These are phyloP conservation scores for Mythimna vitellina DNA, from an alignment of 2,888 invertebrate species.

Conservation along the genomic window DNA sequence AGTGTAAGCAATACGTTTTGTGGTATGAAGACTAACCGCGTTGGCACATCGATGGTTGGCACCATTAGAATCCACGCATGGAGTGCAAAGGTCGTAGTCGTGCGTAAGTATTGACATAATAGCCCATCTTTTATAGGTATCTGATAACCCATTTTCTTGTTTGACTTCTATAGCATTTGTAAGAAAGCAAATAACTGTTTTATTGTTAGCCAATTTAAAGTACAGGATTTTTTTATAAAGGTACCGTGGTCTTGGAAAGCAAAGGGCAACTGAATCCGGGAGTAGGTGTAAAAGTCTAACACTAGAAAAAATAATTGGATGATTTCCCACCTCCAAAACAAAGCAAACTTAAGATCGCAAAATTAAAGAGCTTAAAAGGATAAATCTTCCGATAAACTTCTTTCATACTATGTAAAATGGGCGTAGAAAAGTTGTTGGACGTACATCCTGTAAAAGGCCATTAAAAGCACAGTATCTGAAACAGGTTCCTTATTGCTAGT, in stretches of 20 bases:
- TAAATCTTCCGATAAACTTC: conserved; percentile 1
- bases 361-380: not conserved
- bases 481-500: conserved; percentile 53
- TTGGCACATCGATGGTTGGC: conserved; percentile 38
- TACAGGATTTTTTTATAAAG: too few relatives aligned
- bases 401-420: conserved; percentile 7
- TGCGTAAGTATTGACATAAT: conserved; percentile 60
- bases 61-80: conserved; percentile 53
- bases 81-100: conserved; percentile 49
- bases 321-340: not conserved
- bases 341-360: not conserved
- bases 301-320: too few relatives aligned
- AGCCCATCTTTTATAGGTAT: conserved; percentile 61
- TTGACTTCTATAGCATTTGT: conserved; percentile 42
- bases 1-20: conserved; percentile 15
- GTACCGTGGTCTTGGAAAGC: too few relatives aligned
- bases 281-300: too few relatives aligned
- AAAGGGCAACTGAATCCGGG: too few relatives aligned
- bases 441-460: conserved; percentile 31
- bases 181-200: conserved; percentile 25
- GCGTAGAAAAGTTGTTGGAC: conserved; percentile 14
- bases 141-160: conserved; percentile 59
- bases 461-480: conserved; percentile 42
- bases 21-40: conserved; percentile 19
- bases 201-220: not conserved